Evolutionary conservation across 2,797 vertebrate species (phyloP), one percentile per base, ranked within the genome.

Genomic region (Choloepus didactylus): DNA sequence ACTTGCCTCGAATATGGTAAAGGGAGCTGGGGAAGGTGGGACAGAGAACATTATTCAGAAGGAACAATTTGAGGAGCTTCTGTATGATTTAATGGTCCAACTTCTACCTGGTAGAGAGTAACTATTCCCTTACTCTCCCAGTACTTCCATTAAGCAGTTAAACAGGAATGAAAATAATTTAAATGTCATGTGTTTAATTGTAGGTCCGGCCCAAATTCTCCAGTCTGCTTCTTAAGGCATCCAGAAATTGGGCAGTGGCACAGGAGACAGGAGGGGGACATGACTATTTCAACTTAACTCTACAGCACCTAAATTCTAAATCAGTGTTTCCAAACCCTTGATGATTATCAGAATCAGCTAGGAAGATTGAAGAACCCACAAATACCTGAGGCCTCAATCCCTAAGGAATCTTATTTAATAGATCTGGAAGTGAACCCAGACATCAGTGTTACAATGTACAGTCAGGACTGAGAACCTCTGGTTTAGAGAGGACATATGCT

Each of bases 21-120:
- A 67, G 19, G 27, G 3, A 41, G 7, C 1, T 46, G 38, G 11
- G n/a, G 44, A 9, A 93, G 11, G 18, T 16, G 49, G 27, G 27
- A 62, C 9, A 3, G 73, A 67, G 49, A 16, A 9, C 66, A 64
- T 29, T 59, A 25, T 0, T 0, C 21, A 5, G 38, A 2, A 4
- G 69, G 59, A 60, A 6, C 15, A 14, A 38, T 49, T 49, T 25
- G 75, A 73, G 38, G n/a, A 16, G 23, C 35, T 62, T 23, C 25
- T 21, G 44, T 54, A 7, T 27, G 35, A 35, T 35, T 35, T 35
- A 35, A 35, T 35, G 35, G 35, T 35, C 35, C 35, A 35, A 35
- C 35, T 35, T 35, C 35, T 35, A 35, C 3, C 60, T 14, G 29
- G 75, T 19, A 51, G n/a, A 51, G 16, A n/a, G 38, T 9, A 62